Evolutionary conservation across 2,888 invertebrate genomes (phyloP), one percentile per base, ranked within the genome.

Genomic region (Andrena bicolor): DNA sequence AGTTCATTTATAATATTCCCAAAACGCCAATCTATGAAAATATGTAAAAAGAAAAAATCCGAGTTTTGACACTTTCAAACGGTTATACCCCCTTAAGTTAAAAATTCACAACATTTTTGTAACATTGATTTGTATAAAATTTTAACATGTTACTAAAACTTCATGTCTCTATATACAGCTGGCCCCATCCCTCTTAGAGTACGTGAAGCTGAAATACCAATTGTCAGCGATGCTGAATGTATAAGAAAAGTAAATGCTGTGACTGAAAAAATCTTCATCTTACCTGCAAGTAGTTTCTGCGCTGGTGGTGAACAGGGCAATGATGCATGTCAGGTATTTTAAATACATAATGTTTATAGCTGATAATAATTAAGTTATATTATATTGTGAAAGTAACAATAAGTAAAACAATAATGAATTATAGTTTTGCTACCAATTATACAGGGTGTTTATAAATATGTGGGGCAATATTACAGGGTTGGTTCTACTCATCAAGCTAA

Each of bases 251-350:
- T 98, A 41, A 98, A 98, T 92, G 98, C 98, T 0, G 98, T 98
- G 71, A 98, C 98, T 0, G 98, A 98, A 94, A 98, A 98, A 94
- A 97, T 98, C 90, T 98, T 98, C 94, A 98, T 98, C 85, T 94
- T 98, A 87, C 98, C 98, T 6, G 98, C 98, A 2, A 98, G 98
- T 91, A 98, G 98, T 92, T 98, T 98, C 95, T 98, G 98, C 94
- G 98, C 98, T 0, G 98, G 98, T 3, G 98, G 98, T 0, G 98
- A 98, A 94, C 96, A 97, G 91, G 98, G 98, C 69, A 98, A 98
- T 92, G 98, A 98, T 93, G 98, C 98, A 16, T 98, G 98, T 91
- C 98, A 98, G 96, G 97, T 97, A 94, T 64, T 23, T 35, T 30
- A 13, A 35, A 66, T 35, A 28, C 60, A 20, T 0, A 26, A 26